Conservation (phyloP, 2,888 invertebrate genomes). For the Chromoteleia sp. region DNA sequence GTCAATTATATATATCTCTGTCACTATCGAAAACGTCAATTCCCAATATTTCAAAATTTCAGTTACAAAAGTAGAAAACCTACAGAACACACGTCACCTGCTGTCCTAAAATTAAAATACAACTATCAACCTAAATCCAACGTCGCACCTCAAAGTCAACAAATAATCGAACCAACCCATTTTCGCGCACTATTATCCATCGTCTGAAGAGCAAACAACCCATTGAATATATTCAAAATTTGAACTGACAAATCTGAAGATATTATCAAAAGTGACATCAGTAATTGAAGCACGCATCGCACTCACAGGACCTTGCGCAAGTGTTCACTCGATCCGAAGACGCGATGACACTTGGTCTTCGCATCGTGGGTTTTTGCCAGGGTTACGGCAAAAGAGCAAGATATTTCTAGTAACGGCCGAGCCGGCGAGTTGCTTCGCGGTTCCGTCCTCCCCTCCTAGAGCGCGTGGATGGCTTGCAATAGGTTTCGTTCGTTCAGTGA, state of each 20-base stretch:
- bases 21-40: too few species aligned
- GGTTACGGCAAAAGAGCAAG: slow-evolving; percentile 49
- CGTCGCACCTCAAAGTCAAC: not conserved
- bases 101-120: too few species aligned
- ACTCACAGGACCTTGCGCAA: slow-evolving; percentile 37
- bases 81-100: too few species aligned
- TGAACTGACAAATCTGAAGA: not conserved
- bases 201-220: not conserved
- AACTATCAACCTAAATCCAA: too few species aligned
- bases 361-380: slow-evolving; percentile 39
- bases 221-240: not conserved
- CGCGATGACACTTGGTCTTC: slow-evolving; percentile 38
- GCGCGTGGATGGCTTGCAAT: slow-evolving; percentile 27
- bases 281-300: slow-evolving; percentile 13
- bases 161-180: not conserved
- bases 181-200: not conserved
- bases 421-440: slow-evolving; percentile 18
- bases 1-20: too few species aligned
- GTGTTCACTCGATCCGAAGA: slow-evolving; percentile 19
- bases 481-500: slow-evolving; percentile 12
- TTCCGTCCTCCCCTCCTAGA: slow-evolving; percentile 39
- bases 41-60: too few species aligned
- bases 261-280: slow-evolving; percentile 7
- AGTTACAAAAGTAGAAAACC: too few species aligned
- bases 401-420: slow-evolving; percentile 60